These are phyloP conservation scores for Platygyra sinensis DNA, from an alignment of 64 coral and sea anemone genomes.

Conservation along the genomic window DNA sequence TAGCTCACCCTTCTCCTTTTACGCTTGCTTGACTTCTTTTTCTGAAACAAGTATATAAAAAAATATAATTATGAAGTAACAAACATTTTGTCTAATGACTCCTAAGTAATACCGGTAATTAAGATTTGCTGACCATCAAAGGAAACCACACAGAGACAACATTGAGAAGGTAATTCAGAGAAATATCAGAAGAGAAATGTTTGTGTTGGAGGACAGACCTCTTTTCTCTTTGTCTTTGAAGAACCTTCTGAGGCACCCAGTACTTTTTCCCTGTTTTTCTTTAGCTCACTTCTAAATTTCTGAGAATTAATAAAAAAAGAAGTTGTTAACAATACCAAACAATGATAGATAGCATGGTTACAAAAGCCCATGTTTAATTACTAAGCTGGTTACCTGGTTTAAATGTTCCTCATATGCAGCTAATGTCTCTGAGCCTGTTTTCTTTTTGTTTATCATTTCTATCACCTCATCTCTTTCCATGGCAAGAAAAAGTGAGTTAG, in stretches of 20 bases:
- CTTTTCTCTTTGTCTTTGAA: constrained; percentile 36
- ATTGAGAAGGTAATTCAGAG: no score
- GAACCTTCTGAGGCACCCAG: constrained; percentile 1
- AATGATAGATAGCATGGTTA: no score
- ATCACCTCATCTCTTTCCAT: constrained; percentile 41
- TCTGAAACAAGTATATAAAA: background rate
- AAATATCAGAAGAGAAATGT: no score
- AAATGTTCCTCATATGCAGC: constrained; percentile 72
- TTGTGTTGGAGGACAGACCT: background rate
- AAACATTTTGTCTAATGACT: no score
- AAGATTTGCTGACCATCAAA: no score
- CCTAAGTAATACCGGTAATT: no score
- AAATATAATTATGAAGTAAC: background rate
- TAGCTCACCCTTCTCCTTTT: constrained; percentile 63
- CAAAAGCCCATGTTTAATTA: background rate
- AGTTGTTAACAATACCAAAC: background rate
- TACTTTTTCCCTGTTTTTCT: constrained; percentile 56
- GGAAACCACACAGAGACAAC: no score
- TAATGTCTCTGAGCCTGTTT: constrained; percentile 61
- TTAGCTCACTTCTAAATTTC: constrained; percentile 65
- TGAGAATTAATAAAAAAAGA: background rate
- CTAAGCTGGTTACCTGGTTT: constrained; percentile 28
- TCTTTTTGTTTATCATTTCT: constrained; percentile 55
- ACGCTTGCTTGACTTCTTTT: constrained; percentile 52
- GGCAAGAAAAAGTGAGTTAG: background rate